Evolutionary conservation across 92 coral and sea anemone species (phyloP), one percentile per base, ranked within the genome.

Genomic region (Parazoanthus swiftii): DNA sequence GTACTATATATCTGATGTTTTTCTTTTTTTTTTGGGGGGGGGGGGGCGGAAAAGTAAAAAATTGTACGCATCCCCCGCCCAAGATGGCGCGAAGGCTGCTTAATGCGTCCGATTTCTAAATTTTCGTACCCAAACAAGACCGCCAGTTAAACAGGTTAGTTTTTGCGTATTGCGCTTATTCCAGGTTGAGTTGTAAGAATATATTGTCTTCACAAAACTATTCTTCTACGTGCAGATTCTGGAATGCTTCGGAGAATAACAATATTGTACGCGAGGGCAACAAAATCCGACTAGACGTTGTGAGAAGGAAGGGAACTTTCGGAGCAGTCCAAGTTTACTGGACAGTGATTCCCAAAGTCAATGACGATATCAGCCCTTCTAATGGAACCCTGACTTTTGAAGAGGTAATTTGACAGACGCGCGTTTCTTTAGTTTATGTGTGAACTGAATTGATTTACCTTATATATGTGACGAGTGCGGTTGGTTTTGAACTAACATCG

Each of bases 341-440:
- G 99, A 91, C 58, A 50, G 36, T 95, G 38, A 89, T 92, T 70
- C 82, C 89, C 26, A 90, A 75, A 6, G 86, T 91, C 13, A 83
- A 86, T 68, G 90, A 93, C 25, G 98, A 94, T 81, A 82, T 97
- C 81, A 82, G 89, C 16, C 99, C 99, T 6, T 87, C 85, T 65
- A 97, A 97, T 71, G 99, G 99, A 44, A 92, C 99, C 6, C 86
- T 97, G 73, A 89, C 86, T 8, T 97, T 93, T 86, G 75, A 90
- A 71, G 93, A 93, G 91, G 99, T 95, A 85, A 35, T 5, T 74
- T 81, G 21, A 35, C 37, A 20, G 39, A 48, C 23, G 14, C 4
- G 23, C 20, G 79, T 2, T 75, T 75, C 79, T 75, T 10, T 75
- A 1, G n/a, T 63, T 63, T 63, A 18, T 63, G 0, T 63, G 7